These are phyloP conservation scores for Calosoma granatense DNA, from an alignment of 1,140 invertebrate species.

Conservation along the genomic window DNA sequence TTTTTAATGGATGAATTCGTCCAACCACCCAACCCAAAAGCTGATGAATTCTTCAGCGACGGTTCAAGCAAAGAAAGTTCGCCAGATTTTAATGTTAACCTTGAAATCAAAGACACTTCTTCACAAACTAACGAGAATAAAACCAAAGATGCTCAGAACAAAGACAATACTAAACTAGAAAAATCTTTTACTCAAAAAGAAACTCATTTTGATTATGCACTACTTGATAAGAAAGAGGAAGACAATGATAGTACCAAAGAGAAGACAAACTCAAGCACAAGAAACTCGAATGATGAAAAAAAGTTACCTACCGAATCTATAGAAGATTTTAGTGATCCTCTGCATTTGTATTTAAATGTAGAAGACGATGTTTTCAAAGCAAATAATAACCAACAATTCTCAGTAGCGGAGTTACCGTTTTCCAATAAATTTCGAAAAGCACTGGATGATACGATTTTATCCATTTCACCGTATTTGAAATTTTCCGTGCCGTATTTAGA, in stretches of 20 bases:
- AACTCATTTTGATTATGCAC: background rate
- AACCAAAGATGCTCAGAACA: conserved; percentile 17
- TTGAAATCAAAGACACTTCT: conserved; percentile 3
- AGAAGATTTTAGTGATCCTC: conserved; percentile 56
- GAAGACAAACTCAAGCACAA: conserved; percentile 19
- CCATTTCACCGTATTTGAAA: conserved; percentile 76
- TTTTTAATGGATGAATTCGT: conserved; percentile 66
- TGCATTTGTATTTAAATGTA: conserved; percentile 54
- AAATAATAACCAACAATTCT: conserved; percentile 22
- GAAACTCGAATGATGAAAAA: conserved; percentile 13
- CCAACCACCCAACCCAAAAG: conserved; percentile 33
- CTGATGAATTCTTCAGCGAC: conserved; percentile 32
- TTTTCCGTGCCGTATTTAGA: conserved; percentile 82
- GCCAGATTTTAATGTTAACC: conserved; percentile 17
- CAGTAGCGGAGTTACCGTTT: conserved; percentile 49
- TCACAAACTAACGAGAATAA: conserved; percentile 16
- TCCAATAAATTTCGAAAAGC: conserved; percentile 63
- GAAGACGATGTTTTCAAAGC: conserved; percentile 25
- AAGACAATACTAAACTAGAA: background rate
- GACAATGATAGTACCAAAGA: conserved; percentile 16
- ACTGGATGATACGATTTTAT: conserved; percentile 64
- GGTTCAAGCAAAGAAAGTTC: conserved; percentile 24
- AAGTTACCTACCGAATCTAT: conserved; percentile 18
- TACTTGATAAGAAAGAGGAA: conserved; percentile 13
- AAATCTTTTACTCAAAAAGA: background rate